A percentile compares a stretch with the other conserved stretches of the same genome.
phyloP scores from a whole-genome alignment of 92 coral and sea anemone species.

The Isaurus tuberculatus region DNA sequence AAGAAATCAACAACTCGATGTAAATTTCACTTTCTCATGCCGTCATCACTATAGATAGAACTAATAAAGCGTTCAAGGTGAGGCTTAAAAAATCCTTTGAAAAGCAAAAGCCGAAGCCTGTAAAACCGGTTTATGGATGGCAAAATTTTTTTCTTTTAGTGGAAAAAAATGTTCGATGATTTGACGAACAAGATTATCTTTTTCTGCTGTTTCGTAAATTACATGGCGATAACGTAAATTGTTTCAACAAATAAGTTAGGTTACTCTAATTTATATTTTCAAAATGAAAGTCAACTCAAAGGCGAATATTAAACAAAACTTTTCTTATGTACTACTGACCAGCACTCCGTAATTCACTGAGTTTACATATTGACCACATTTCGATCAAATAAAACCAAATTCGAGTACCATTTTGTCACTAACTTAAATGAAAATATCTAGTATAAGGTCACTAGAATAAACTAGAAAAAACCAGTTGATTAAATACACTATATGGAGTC shows the following conservation, averaged over 20 bases:
- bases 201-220: conserved; percentile 17
- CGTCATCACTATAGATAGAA: conserved; percentile 7
- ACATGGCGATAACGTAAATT: not conserved
- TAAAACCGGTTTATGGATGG: conserved; percentile 48
- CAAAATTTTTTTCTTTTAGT: conserved; percentile 18
- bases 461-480: conserved; percentile 15
- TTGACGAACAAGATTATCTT: conserved; percentile 2
- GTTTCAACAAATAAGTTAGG: not conserved
- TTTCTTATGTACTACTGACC: conserved; percentile 20
- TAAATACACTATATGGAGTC: not conserved
- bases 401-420: not conserved
- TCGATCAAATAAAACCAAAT: conserved; percentile 13
- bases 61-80: conserved; percentile 18
- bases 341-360: conserved; percentile 2
- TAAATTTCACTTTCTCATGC: conserved; percentile 26
- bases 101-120: conserved; percentile 35
- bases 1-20: conserved; percentile 24
- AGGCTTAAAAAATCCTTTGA: conserved; percentile 10
- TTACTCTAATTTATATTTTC: not conserved
- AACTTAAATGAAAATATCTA: conserved; percentile 1
- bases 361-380: conserved; percentile 12
- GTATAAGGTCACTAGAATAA: not conserved
- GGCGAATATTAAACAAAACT: conserved; percentile 43
- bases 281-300: conserved; percentile 16
- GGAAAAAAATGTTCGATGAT: conserved; percentile 20